These are phyloP conservation scores for Ommatoiulus sabulosus DNA, from an alignment of 2,888 invertebrate genomes.

Conservation along the genomic window DNA sequence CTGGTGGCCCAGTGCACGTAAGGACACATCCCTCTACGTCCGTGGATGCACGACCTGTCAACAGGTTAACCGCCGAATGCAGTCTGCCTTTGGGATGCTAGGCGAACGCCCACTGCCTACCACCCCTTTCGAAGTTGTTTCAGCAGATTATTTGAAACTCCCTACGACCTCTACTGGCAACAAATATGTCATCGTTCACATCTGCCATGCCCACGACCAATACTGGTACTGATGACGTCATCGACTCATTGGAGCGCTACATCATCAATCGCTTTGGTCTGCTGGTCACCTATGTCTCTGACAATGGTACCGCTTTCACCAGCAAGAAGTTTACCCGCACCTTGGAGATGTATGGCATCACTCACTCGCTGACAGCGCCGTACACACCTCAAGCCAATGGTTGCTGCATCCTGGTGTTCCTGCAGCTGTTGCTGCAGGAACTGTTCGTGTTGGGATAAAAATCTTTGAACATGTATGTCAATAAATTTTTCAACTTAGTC, in stretches of 20 bases:
- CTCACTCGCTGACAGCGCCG: no score
- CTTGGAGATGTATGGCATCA: not conserved
- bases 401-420: no score
- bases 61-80: not conserved
- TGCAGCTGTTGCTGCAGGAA: no score
- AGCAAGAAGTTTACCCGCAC: not conserved
- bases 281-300: not conserved
- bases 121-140: not conserved
- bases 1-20: not conserved
- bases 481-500: no score
- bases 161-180: not conserved
- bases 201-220: not conserved
- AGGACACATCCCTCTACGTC: not conserved
- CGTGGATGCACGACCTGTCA: not conserved
- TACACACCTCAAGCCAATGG: no score
- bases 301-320: not conserved
- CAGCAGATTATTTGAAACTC: not conserved
- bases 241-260: not conserved
- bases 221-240: not conserved
- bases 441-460: no score
- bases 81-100: not conserved
- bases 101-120: not conserved
- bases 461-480: no score
- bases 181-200: not conserved
- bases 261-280: not conserved